Evolutionary conservation across 2,888 invertebrate species (phyloP).

Genomic region (Masnerella sp.): DNA sequence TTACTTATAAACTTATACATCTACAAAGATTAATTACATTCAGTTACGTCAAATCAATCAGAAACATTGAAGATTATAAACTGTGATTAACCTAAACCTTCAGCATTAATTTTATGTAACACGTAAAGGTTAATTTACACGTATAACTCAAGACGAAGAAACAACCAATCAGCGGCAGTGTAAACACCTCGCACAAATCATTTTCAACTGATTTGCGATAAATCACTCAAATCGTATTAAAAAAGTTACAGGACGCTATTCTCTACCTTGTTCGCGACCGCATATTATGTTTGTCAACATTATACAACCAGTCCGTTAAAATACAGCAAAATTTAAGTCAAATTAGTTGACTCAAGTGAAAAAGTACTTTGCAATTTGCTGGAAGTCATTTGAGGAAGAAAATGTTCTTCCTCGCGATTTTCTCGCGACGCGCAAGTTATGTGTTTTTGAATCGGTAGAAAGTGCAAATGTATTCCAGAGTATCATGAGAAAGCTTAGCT

Average conservation of each 20-base stretch:
- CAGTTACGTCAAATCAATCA: too few relatives aligned
- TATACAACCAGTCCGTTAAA: conserved; percentile 1
- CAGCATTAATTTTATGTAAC: conserved; percentile 4
- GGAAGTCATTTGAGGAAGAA: conserved; percentile 16
- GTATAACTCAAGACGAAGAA: not conserved
- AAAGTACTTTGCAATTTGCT: conserved; percentile 21
- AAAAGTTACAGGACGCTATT: too few relatives aligned
- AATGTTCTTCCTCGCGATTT: conserved; percentile 17
- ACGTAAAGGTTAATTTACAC: conserved; percentile 6
- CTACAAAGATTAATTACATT: too few relatives aligned
- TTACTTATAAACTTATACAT: too few relatives aligned
- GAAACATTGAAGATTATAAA: too few relatives aligned
- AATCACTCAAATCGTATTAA: too few relatives aligned
- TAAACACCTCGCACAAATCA: not conserved
- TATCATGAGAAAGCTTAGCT: conserved; percentile 26
- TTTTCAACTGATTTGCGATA: too few relatives aligned
- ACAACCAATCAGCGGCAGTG: not conserved
- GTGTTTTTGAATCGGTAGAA: conserved; percentile 32
- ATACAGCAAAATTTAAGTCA: conserved; percentile 9
- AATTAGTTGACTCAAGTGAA: conserved; percentile 15
- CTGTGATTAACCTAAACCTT: too few relatives aligned
- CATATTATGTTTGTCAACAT: conserved; percentile 7
- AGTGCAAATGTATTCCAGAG: conserved; percentile 24
- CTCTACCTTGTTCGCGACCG: not conserved
- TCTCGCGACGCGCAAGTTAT: conserved; percentile 11